Base-by-base conservation (phyloP, 2,113 vertebrate genomes). In the Onychorhynchus coronatus region DNA sequence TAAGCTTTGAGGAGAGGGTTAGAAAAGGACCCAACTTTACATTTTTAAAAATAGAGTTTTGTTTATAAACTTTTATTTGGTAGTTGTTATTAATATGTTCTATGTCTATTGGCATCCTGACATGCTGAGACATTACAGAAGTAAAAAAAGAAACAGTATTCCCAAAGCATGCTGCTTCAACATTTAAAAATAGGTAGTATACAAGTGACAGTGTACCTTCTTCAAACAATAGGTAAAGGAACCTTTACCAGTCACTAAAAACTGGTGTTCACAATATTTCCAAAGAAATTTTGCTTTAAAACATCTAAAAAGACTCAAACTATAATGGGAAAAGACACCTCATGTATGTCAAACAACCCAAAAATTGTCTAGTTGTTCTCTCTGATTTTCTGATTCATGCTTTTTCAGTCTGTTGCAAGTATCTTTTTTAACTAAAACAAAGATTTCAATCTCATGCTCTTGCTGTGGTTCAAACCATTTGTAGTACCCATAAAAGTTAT, bases 1-100 rank as follows among this genome's bases (percentile, higher is more conserved):
- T 2, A 35, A 49, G 5, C 17, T 87, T 62, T 75, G 18, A 12
- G 2, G 7, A 66, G 1, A 49, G 0, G 4, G 6, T 61, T 44
- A 39, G 28, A 72, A 89, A 53, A 61, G 21, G 8, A 37, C 4
- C 2, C 12, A 16, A 37, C 2, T 39, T 56, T 37, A 63, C 7
- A 8, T 58, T 79, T 76, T 19, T 71, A 63, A 58, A 75, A 6
- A 2, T 41, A 3, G 3, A 52, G 3, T 52, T 65, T 42, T 20
- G 16, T 71, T 86, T 52, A 20, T 14, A 67, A 31, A 35, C 16
- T 53, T 63, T 30, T 27, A 30, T 14, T 16, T 53, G 14, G 6
- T 53, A 47, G 5, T 12, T 49, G 5, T 37, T 4, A 16, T 37
- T 33, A 33, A 31, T 30, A 44, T 41, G 4, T 23, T 53, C 11